phyloP scores from a whole-genome alignment of 2,797 vertebrate genomes.

The Pteropus rufus region DNA sequence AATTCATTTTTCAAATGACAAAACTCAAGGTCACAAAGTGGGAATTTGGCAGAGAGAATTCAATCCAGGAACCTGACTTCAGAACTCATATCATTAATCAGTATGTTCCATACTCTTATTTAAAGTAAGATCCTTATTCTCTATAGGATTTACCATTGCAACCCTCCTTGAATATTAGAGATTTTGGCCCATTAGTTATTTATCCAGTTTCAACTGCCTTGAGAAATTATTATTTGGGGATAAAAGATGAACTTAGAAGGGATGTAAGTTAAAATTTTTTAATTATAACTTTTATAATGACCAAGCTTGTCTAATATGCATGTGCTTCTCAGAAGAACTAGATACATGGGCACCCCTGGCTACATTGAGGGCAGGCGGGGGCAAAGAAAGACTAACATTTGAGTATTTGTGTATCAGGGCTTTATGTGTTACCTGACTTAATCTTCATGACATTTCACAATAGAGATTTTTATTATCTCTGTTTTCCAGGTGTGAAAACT shows the following conservation, averaged over 20 bases:
- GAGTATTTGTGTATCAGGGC: not conserved
- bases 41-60: not conserved
- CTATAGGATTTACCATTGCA: not conserved
- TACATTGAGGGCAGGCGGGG: not conserved
- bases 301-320: not conserved
- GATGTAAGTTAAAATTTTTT: not conserved
- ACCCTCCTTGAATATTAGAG: not conserved
- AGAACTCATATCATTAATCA: not conserved
- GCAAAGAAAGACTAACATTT: not conserved
- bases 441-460: not conserved
- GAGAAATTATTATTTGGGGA: not conserved
- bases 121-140: not conserved
- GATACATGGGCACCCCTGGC: not conserved
- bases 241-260: not conserved
- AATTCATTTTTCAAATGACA: not conserved
- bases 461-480: not conserved
- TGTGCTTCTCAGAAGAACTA: not conserved
- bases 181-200: not conserved
- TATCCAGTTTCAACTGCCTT: not conserved
- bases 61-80: not conserved
- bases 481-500: not conserved
- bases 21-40: not conserved
- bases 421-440: not conserved
- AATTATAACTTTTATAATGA: not conserved
- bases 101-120: not conserved